A percentile compares a stretch with the other conserved stretches of the same genome.
These are phyloP conservation scores for Lithophane semibrunnea DNA, from an alignment of 2,888 invertebrate species.

Conservation along the genomic window DNA sequence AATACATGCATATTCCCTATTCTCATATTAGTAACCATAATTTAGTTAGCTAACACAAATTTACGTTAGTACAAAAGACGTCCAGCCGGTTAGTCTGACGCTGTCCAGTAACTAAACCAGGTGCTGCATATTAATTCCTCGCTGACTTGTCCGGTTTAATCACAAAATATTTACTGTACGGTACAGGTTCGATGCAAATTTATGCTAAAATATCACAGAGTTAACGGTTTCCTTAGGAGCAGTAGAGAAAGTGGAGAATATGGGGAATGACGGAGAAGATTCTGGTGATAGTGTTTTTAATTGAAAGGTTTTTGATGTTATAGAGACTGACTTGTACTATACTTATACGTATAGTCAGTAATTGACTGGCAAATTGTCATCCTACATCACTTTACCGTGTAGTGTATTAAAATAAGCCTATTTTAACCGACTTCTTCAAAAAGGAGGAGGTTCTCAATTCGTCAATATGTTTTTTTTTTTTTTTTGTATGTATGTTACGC, in stretches of 20 bases:
- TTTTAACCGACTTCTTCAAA: too few species aligned
- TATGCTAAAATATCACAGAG: conserved; percentile 70
- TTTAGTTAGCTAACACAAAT: conserved; percentile 17
- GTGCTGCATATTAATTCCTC: conserved; percentile 58
- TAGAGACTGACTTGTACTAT: not conserved
- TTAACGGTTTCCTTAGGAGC: conserved; percentile 63
- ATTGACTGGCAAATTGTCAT: not conserved
- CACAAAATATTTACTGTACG: conserved; percentile 66
- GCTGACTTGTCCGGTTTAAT: conserved; percentile 59
- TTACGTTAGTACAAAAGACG: conserved; percentile 6
- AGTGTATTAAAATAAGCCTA: too few species aligned
- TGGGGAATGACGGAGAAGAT: conserved; percentile 1
- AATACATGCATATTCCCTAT: too few species aligned
- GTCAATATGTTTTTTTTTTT: too few species aligned
- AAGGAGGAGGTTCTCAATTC: too few species aligned
- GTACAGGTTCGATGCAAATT: conserved; percentile 71
- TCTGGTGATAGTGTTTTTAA: not conserved
- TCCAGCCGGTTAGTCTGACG: not conserved
- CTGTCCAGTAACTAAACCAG: conserved; percentile 33
- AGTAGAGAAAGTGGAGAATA: not conserved
- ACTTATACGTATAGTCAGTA: too few species aligned
- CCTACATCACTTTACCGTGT: not conserved
- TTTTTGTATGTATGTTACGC: too few species aligned
- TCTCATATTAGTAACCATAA: not conserved
- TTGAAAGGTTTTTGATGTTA: not conserved